Evolutionary conservation across 2,797 vertebrate species (phyloP).

Genomic region (Arrhamphus sclerolepis): DNA sequence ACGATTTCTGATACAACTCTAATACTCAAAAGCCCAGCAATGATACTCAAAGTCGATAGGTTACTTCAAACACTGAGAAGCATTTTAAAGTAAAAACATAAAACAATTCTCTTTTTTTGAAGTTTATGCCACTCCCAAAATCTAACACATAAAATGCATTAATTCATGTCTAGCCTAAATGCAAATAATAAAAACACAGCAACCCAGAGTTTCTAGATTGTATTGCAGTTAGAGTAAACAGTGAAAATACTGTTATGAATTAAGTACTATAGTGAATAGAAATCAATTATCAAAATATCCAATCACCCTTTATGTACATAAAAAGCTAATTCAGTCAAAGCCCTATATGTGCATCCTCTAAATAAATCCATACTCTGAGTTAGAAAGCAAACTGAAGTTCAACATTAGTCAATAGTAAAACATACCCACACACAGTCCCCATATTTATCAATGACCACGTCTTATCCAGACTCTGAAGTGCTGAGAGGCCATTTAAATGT

Average conservation of each 20-base stretch:
- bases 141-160: slow-evolving; percentile 72
- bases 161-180: slow-evolving; percentile 80
- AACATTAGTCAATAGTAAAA: slow-evolving; percentile 40
- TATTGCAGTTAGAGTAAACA: slow-evolving; percentile 94
- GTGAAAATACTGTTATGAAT: slow-evolving; percentile 91
- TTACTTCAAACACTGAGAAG: slow-evolving; percentile 92
- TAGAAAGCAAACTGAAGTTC: slow-evolving; percentile 59
- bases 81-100: slow-evolving; percentile 86
- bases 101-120: slow-evolving; percentile 78
- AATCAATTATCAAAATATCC: slow-evolving; percentile 91
- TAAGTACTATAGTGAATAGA: slow-evolving; percentile 88
- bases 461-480: slow-evolving; percentile 85
- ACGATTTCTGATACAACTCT: slow-evolving; percentile 89
- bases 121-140: slow-evolving; percentile 87
- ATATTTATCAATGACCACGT: slow-evolving; percentile 41
- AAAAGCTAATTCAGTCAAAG: slow-evolving; percentile 86
- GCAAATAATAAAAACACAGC: slow-evolving; percentile 83
- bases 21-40: slow-evolving; percentile 91
- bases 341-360: slow-evolving; percentile 82
- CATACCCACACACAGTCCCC: slow-evolving; percentile 36
- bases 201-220: slow-evolving; percentile 88
- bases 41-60: slow-evolving; percentile 73
- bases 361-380: slow-evolving; percentile 64
- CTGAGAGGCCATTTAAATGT: slow-evolving; percentile 89
- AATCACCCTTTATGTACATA: slow-evolving; percentile 89